These are phyloP conservation scores for Teinopalpus imperialis DNA, from an alignment of 2,888 invertebrate genomes.

Conservation along the genomic window DNA sequence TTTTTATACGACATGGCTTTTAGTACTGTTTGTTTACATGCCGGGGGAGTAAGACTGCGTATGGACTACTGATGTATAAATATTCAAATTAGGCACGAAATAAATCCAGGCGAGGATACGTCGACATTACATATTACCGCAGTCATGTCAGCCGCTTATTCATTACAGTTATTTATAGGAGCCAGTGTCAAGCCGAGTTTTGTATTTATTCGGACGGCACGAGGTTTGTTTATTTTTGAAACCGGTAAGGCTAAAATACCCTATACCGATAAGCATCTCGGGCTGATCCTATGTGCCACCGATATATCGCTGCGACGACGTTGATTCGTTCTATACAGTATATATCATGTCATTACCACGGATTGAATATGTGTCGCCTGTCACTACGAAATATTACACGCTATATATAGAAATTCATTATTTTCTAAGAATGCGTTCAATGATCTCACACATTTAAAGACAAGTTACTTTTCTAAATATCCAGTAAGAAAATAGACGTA, in stretches of 20 bases:
- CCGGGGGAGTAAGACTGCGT: constrained; percentile 45
- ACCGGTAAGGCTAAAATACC: constrained; percentile 69
- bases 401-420: constrained; percentile 68
- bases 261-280: constrained; percentile 69
- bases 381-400: constrained; percentile 58
- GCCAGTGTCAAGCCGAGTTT: constrained; percentile 73
- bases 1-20: constrained; percentile 28
- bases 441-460: constrained; percentile 43
- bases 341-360: constrained; percentile 53
- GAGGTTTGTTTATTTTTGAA: constrained; percentile 76
- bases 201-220: constrained; percentile 73
- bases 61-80: constrained; percentile 64
- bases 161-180: constrained; percentile 79
- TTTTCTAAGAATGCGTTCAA: constrained; percentile 50
- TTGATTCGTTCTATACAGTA: constrained; percentile 56
- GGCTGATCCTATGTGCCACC: constrained; percentile 47
- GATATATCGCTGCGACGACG: constrained; percentile 53
- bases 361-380: constrained; percentile 51
- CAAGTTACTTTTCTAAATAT: no score
- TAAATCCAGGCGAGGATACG: constrained; percentile 71
- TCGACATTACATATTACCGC: constrained; percentile 73
- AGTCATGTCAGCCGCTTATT: constrained; percentile 71
- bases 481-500: no score
- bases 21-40: constrained; percentile 42
- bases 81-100: constrained; percentile 72